These are phyloP conservation scores for Saccopteryx leptura DNA, from an alignment of 2,113 vertebrate genomes.

Conservation along the genomic window DNA sequence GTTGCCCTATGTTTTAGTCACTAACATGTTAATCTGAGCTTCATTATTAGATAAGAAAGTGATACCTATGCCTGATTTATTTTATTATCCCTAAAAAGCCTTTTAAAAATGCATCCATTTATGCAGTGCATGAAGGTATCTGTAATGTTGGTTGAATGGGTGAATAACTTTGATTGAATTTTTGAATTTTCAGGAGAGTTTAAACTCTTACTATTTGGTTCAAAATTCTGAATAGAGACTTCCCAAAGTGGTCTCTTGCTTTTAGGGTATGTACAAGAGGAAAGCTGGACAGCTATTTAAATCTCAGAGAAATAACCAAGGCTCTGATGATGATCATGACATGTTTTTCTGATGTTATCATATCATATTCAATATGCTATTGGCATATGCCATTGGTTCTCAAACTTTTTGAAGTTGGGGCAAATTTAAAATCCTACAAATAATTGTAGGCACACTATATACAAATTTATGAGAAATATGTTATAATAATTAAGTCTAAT, in stretches of 20 bases:
- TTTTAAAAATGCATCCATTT: background rate
- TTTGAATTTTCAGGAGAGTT: background rate
- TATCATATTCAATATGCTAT: background rate
- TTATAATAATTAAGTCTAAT: too few species aligned
- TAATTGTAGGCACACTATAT: too few species aligned
- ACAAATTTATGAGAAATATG: too few species aligned
- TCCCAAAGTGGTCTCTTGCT: background rate
- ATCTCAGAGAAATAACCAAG: slow-evolving; percentile 32
- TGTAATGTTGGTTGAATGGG: background rate
- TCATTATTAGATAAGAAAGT: slow-evolving; percentile 17
- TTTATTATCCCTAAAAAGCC: background rate
- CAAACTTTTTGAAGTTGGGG: too few species aligned
- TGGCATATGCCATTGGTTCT: background rate
- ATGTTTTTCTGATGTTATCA: background rate
- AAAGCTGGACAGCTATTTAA: slow-evolving; percentile 17
- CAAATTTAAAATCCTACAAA: too few species aligned
- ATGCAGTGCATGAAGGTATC: background rate
- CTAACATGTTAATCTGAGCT: background rate
- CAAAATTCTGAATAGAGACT: background rate
- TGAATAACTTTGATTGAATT: slow-evolving; percentile 21
- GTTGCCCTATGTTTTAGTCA: background rate
- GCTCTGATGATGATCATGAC: background rate
- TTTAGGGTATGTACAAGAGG: background rate
- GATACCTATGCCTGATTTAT: background rate
- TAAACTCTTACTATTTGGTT: background rate